A percentile compares a stretch with the other conserved stretches of the same genome.
Evolutionary conservation across 2,797 vertebrate genomes (phyloP).

Genomic region (Phyllotis vaccarum): DNA sequence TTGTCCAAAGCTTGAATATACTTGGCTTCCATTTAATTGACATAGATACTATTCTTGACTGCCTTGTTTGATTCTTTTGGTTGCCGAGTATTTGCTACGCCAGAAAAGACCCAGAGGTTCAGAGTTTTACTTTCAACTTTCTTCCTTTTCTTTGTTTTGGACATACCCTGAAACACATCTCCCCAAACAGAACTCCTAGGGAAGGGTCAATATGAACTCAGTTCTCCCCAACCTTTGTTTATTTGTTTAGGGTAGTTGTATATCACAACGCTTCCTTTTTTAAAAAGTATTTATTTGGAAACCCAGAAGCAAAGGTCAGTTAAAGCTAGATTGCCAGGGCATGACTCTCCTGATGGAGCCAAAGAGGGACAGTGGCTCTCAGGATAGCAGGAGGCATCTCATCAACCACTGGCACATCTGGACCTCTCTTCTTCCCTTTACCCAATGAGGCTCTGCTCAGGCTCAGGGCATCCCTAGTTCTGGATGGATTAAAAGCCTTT

Average conservation of each 20-base stretch:
- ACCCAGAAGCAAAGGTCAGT: neutral
- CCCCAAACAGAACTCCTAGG: neutral
- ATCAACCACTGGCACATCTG: neutral
- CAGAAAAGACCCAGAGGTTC: neutral
- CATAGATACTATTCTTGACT: neutral
- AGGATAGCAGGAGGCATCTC: neutral
- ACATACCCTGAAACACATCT: neutral
- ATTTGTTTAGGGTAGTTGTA: neutral
- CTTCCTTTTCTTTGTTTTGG: neutral
- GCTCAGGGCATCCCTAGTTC: constrained; percentile 53
- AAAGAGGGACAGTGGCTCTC: neutral
- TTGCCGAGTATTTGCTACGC: neutral
- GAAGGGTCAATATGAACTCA: neutral
- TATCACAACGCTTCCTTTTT: constrained; percentile 18
- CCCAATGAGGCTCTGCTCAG: neutral
- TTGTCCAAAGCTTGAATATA: neutral
- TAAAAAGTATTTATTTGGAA: constrained; percentile 4
- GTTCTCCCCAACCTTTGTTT: neutral
- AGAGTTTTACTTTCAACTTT: neutral
- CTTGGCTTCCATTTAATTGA: constrained; percentile 24
- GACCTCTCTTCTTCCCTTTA: neutral
- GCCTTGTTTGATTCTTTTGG: neutral
- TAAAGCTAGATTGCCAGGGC: constrained; percentile 20
- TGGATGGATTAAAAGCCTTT: neutral
- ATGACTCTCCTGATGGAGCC: constrained; percentile 16